phyloP scores from a whole-genome alignment of 2,888 invertebrate genomes.

The Galerucella calmariensis region DNA sequence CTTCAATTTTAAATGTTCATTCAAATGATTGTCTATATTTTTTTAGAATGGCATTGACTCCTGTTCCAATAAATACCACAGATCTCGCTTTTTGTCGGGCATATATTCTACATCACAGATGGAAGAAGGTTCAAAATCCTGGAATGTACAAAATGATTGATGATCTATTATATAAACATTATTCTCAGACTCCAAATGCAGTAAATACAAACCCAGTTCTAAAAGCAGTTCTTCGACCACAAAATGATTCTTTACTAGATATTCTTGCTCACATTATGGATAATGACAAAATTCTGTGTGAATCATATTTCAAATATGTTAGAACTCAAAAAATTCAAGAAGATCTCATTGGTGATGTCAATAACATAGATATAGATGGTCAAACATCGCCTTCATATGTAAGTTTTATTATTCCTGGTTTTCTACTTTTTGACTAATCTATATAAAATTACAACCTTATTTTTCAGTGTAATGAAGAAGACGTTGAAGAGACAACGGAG shows the following conservation, averaged over 20 bases:
- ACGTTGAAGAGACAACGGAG: neutral
- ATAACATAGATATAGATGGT: slow-evolving; percentile 36
- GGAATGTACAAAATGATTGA: slow-evolving; percentile 48
- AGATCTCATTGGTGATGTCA: slow-evolving; percentile 1
- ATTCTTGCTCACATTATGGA: slow-evolving; percentile 35
- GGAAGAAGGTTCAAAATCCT: slow-evolving; percentile 48
- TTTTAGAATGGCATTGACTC: slow-evolving; percentile 51
- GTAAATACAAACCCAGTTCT: slow-evolving; percentile 48
- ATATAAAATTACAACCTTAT: neutral
- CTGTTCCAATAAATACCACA: slow-evolving; percentile 45
- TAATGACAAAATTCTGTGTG: slow-evolving; percentile 37
- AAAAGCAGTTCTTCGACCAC: slow-evolving; percentile 48
- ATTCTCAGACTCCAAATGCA: slow-evolving; percentile 47
- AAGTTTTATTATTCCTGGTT: neutral
- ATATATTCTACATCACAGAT: slow-evolving; percentile 54
- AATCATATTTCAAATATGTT: slow-evolving; percentile 51
- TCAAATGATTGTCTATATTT: slow-evolving; percentile 9
- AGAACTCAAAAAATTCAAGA: slow-evolving; percentile 42
- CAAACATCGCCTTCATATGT: slow-evolving; percentile 16
- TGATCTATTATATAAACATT: slow-evolving; percentile 49
- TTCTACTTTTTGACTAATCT: too few relatives aligned
- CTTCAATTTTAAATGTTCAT: neutral
- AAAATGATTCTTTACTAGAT: slow-evolving; percentile 37
- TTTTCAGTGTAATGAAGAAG: neutral
- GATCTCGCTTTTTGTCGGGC: slow-evolving; percentile 54